These are phyloP conservation scores for Beris morrisii DNA, from an alignment of 2,888 invertebrate species.

Conservation along the genomic window DNA sequence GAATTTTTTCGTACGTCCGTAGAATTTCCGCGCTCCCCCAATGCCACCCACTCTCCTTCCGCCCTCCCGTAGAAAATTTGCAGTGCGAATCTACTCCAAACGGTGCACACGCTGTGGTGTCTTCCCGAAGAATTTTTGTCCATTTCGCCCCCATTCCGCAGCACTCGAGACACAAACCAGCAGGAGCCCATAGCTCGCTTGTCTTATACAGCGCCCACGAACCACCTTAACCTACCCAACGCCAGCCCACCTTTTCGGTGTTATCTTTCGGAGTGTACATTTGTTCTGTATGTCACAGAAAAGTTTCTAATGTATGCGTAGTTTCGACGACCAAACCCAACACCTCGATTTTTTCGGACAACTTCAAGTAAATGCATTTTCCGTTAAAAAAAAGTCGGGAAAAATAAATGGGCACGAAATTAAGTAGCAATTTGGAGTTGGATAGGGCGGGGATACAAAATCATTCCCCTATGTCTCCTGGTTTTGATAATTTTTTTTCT, in stretches of 20 bases:
- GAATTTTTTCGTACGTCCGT: slow-evolving; percentile 35
- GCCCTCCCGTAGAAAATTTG: slow-evolving; percentile 14
- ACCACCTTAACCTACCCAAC: slow-evolving; percentile 17
- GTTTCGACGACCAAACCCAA: slow-evolving; percentile 20
- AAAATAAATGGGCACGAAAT: slow-evolving; percentile 18
- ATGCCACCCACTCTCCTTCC: background rate
- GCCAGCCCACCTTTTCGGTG: slow-evolving; percentile 23
- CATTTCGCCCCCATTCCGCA: slow-evolving; percentile 32
- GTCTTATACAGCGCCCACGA: slow-evolving; percentile 33
- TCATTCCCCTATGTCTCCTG: background rate
- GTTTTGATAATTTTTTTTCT: slow-evolving; percentile 22
- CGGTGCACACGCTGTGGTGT: slow-evolving; percentile 17
- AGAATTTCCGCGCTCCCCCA: slow-evolving; percentile 16
- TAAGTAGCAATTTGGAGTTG: slow-evolving; percentile 10
- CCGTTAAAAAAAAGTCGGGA: background rate
- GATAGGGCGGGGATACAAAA: slow-evolving; percentile 14
- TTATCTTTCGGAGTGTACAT: slow-evolving; percentile 31
- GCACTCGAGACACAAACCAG: slow-evolving; percentile 19
- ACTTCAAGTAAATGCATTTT: slow-evolving; percentile 33
- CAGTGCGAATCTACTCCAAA: background rate
- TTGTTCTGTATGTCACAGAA: slow-evolving; percentile 7
- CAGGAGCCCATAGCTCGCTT: slow-evolving; percentile 16
- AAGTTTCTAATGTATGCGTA: slow-evolving; percentile 24
- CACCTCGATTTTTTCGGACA: slow-evolving; percentile 24
- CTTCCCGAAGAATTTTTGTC: slow-evolving; percentile 36